Percentiles rank a stretch among this genome's conserved stretches.
These are phyloP conservation scores for Melanostigma gelatinosum DNA, from an alignment of 2,113 vertebrate genomes.

Conservation along the genomic window DNA sequence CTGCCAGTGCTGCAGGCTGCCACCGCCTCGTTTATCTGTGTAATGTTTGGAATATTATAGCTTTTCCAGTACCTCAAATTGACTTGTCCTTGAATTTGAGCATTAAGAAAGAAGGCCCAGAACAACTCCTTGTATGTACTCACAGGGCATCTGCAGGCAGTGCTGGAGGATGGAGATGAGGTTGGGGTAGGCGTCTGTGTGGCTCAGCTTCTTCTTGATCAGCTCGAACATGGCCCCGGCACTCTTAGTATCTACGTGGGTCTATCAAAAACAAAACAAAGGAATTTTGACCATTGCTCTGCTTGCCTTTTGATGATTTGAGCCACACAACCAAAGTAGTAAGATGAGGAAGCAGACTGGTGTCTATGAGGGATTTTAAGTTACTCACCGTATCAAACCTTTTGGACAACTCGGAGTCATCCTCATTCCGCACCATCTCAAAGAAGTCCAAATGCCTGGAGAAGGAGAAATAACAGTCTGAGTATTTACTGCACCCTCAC, in stretches of 20 bases:
- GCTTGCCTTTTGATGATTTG: not conserved
- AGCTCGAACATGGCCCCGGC: conserved; percentile 96
- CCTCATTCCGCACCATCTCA: conserved; percentile 98
- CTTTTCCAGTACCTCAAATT: not conserved
- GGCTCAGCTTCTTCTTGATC: conserved; percentile 94
- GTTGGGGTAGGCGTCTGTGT: conserved; percentile 95
- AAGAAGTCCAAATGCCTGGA: conserved; percentile 97
- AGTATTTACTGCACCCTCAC: not conserved
- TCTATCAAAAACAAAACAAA: conserved; percentile 73
- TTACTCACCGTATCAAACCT: conserved; percentile 91
- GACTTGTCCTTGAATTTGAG: not conserved
- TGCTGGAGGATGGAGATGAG: conserved; percentile 96
- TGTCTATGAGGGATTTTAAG: not conserved
- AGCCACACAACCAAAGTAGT: not conserved
- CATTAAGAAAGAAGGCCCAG: no score
- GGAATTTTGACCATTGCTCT: not conserved
- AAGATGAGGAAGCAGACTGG: not conserved
- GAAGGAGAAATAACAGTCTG: not conserved
- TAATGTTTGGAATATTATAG: not conserved
- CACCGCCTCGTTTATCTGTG: conserved; percentile 90
- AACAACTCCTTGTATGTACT: conserved; percentile 69
- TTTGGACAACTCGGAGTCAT: conserved; percentile 93
- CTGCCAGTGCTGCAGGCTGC: conserved; percentile 94
- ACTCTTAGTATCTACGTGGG: conserved; percentile 96
- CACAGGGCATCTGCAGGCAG: conserved; percentile 97